These are phyloP conservation scores for Lithobius niger DNA, from an alignment of 1,140 invertebrate genomes.

Conservation along the genomic window DNA sequence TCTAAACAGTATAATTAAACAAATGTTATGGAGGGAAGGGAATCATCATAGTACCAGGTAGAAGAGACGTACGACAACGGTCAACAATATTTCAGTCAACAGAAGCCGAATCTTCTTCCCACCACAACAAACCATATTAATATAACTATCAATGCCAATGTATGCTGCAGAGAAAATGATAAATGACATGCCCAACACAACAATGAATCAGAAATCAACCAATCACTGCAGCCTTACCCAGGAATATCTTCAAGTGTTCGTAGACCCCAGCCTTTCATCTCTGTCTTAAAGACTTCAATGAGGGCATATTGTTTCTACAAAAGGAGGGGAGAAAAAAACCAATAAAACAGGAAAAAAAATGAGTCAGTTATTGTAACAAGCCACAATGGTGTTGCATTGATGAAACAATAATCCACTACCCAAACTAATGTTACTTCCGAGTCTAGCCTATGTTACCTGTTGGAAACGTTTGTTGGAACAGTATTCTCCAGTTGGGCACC, in stretches of 20 bases:
- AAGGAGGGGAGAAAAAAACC: slow-evolving; percentile 8
- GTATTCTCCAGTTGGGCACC: slow-evolving; percentile 69
- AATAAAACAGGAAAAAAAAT: too few species aligned
- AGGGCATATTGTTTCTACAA: slow-evolving; percentile 55
- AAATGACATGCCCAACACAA: not conserved
- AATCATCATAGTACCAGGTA: too few species aligned
- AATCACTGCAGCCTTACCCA: slow-evolving; percentile 41
- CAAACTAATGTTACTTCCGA: not conserved
- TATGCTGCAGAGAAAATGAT: slow-evolving; percentile 7
- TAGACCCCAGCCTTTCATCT: slow-evolving; percentile 89
- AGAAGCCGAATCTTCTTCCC: too few species aligned
- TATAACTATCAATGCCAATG: not conserved
- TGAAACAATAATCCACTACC: not conserved
- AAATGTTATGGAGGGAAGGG: too few species aligned
- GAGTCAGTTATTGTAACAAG: too few species aligned
- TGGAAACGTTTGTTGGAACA: slow-evolving; percentile 94
- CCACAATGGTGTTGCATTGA: too few species aligned
- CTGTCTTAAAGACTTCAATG: slow-evolving; percentile 77
- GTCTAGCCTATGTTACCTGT: slow-evolving; percentile 34
- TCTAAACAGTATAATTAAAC: too few species aligned
- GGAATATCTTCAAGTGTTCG: slow-evolving; percentile 56
- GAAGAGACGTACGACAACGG: too few species aligned
- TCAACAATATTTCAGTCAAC: too few species aligned
- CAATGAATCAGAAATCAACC: slow-evolving; percentile 10
- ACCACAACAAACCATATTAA: not conserved